These are phyloP conservation scores for Thymelicus sylvestris DNA, from an alignment of 2,888 invertebrate species.

Conservation along the genomic window DNA sequence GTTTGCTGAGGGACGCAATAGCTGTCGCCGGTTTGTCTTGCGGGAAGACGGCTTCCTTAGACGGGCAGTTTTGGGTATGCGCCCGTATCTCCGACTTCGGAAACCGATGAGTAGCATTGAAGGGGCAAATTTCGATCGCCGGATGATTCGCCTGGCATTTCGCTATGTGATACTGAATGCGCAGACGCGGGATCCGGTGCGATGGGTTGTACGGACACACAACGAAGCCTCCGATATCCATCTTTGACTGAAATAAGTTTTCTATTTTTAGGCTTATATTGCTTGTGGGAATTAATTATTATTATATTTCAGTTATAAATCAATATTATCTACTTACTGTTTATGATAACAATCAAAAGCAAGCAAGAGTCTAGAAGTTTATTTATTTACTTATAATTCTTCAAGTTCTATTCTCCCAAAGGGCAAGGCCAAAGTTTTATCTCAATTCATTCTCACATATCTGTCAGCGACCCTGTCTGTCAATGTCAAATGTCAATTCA, in stretches of 20 bases:
- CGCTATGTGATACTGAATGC: constrained; percentile 81
- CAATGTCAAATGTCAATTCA: too few species aligned
- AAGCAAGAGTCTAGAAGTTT: too few species aligned
- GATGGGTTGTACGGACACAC: constrained; percentile 82
- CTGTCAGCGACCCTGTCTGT: too few species aligned
- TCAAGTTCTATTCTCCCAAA: too few species aligned
- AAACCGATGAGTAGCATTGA: constrained; percentile 81
- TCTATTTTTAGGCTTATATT: not conserved
- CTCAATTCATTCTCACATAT: too few species aligned
- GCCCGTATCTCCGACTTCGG: constrained; percentile 62
- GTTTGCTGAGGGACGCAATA: constrained; percentile 33
- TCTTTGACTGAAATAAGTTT: not conserved
- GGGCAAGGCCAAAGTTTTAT: too few species aligned
- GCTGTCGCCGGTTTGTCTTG: constrained; percentile 37
- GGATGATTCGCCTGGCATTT: constrained; percentile 81
- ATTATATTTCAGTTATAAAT: too few species aligned
- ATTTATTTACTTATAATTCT: too few species aligned
- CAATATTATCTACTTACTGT: too few species aligned
- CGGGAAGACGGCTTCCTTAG: constrained; percentile 45
- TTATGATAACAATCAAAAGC: too few species aligned
- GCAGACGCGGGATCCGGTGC: constrained; percentile 78
- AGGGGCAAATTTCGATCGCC: constrained; percentile 76
- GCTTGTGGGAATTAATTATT: too few species aligned
- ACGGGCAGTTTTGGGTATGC: constrained; percentile 53
- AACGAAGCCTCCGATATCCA: not conserved